phyloP scores from a whole-genome alignment of 2,113 vertebrate species.

The Geococcyx californianus region DNA sequence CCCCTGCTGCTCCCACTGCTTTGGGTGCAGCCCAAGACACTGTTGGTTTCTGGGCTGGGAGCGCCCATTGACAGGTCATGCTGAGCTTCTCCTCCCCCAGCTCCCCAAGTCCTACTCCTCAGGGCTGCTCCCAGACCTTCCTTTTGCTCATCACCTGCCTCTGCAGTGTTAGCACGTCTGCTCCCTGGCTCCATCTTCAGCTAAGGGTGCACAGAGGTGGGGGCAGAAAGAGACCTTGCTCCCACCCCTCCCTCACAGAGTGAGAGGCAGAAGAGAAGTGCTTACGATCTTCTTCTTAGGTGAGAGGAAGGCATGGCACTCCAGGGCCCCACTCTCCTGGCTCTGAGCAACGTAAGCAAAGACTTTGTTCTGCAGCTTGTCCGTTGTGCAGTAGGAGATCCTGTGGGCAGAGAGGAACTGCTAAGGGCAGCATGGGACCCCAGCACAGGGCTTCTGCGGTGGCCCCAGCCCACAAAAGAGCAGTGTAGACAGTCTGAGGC shows the following conservation, averaged over 20 bases:
- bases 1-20: too few species aligned
- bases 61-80: too few species aligned
- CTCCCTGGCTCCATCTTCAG: background rate
- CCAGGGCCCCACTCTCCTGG: conserved; percentile 84
- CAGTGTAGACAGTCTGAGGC: background rate
- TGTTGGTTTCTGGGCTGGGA: too few species aligned
- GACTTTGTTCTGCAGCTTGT: conserved; percentile 93
- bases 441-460: background rate
- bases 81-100: too few species aligned
- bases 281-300: conserved; percentile 93
- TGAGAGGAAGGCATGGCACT: conserved; percentile 91
- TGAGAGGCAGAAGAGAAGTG: background rate
- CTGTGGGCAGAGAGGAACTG: conserved; percentile 63
- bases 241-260: background rate
- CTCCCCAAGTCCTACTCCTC: too few species aligned
- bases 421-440: background rate
- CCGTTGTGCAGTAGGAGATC: conserved; percentile 93
- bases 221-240: background rate
- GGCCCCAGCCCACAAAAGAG: background rate
- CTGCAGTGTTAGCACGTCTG: background rate
- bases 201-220: background rate
- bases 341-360: conserved; percentile 91
- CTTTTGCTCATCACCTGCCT: background rate
- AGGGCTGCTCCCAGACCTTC: background rate
- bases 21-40: too few species aligned